Conservation (phyloP, 2,888 invertebrate species). For the Glyphotaelius pellucidus region DNA sequence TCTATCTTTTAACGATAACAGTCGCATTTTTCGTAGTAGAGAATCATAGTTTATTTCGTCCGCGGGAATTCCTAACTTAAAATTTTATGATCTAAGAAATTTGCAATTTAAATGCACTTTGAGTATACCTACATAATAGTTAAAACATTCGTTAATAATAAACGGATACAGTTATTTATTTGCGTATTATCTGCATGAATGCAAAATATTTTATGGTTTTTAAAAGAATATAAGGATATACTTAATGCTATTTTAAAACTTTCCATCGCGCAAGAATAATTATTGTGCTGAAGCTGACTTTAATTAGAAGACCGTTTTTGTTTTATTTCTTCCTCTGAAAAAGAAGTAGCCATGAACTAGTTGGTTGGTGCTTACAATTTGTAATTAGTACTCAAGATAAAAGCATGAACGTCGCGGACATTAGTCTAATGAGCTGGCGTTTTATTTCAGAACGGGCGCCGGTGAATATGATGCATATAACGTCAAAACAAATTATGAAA, state of each 20-base stretch:
- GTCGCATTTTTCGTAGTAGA: no score
- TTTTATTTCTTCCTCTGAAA: not conserved
- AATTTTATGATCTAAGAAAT: no score
- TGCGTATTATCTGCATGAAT: no score
- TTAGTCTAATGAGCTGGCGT: slow-evolving; percentile 21
- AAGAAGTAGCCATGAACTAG: not conserved
- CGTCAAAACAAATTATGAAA: slow-evolving; percentile 66
- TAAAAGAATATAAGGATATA: no score
- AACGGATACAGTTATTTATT: no score
- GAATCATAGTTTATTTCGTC: no score
- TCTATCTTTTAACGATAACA: no score
- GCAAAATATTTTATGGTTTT: no score
- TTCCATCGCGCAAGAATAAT: not conserved
- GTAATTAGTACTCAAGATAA: not conserved
- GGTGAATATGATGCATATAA: slow-evolving; percentile 63
- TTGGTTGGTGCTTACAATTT: not conserved
- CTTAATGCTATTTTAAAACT: not conserved
- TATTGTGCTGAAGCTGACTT: not conserved
- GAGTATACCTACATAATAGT: no score
- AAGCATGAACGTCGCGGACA: not conserved
- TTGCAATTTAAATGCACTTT: no score
- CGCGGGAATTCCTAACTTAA: no score
- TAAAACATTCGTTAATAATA: no score
- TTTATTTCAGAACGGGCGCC: not conserved
- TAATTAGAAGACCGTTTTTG: not conserved